phyloP scores from a whole-genome alignment of 2,797 vertebrate species.

The Novumbra hubbsi region DNA sequence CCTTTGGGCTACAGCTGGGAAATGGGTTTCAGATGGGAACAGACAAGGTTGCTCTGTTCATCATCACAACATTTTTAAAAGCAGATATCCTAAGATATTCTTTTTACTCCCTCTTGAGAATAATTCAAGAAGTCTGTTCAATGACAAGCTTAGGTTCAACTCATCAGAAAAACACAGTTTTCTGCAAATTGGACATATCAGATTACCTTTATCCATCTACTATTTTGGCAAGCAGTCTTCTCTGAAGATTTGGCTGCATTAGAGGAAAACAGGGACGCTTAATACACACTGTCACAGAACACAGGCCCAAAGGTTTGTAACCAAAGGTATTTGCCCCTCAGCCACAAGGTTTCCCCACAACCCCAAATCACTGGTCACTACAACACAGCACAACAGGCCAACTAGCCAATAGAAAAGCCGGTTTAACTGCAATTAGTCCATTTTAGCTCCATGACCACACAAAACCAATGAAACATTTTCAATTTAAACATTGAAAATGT shows the following conservation, averaged over 20 bases:
- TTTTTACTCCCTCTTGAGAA: slow-evolving; percentile 42
- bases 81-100: slow-evolving; percentile 53
- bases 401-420: too few relatives aligned
- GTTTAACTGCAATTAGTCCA: too few relatives aligned
- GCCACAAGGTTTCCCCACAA: neutral
- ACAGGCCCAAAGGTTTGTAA: too few relatives aligned
- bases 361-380: too few relatives aligned
- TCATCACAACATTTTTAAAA: slow-evolving; percentile 73
- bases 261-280: slow-evolving; percentile 42
- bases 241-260: slow-evolving; percentile 50
- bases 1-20: slow-evolving; percentile 63
- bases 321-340: slow-evolving; percentile 43
- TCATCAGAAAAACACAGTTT: slow-evolving; percentile 49
- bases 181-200: slow-evolving; percentile 67
- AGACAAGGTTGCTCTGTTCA: slow-evolving; percentile 67
- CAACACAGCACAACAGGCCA: neutral
- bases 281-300: slow-evolving; percentile 40
- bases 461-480: too few relatives aligned
- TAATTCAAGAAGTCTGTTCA: slow-evolving; percentile 71
- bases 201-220: neutral
- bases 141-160: slow-evolving; percentile 66
- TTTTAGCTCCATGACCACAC: too few relatives aligned
- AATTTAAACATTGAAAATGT: too few relatives aligned
- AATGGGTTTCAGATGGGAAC: slow-evolving; percentile 66
- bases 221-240: slow-evolving; percentile 31